Base-by-base conservation (phyloP, 2,797 vertebrate species). In the Merluccius polli region DNA sequence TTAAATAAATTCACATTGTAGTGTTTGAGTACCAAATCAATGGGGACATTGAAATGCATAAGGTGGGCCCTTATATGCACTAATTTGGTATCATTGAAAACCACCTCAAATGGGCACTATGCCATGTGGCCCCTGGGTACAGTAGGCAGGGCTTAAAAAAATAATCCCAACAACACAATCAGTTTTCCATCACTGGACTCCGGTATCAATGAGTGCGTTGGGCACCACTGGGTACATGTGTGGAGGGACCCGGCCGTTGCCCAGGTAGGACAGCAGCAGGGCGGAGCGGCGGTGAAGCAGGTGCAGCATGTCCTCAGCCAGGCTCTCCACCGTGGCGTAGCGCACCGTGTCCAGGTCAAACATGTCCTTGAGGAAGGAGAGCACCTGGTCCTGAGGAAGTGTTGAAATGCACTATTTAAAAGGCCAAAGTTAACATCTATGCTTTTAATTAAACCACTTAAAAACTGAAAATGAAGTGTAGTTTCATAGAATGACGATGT, bases 311-410 rank as follows among this genome's bases (percentile, higher is more conserved):
- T 99, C 97, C 82, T 97, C 97, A 0, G 95, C 93, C 84, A 99
- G 87, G 33, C 87, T 93, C 78, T 99, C 97, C 86, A 95, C 92
- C 0, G 85, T 95, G 0, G 91, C 94, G 89, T 97, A 99, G 0
- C 97, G 93, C 38, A 98, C 97, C 85, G 98, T 99, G 72, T 99
- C 97, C 84, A 97, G 94, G 83, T 99, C 97, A 74, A 99, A 99
- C 79, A 99, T 95, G 90, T 99, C 97, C 87, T 96, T 98, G 72
- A 99, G 93, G 89, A 99, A 98, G 91, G 93, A 93, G 82, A 97
- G 90, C 86, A 99, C 95, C 90, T 98, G 96, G 84, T 97, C 96
- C 97, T 98, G 78, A 7, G 44, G 30, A 16, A 33, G 10, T 18
- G 31, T 29, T 27, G 70, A 24, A 4, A 10, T 29, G 36, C 24